Evolutionary conservation across 2,113 vertebrate species (phyloP), one percentile per base, ranked within the genome.

Genomic region (Elaphurus davidianus): DNA sequence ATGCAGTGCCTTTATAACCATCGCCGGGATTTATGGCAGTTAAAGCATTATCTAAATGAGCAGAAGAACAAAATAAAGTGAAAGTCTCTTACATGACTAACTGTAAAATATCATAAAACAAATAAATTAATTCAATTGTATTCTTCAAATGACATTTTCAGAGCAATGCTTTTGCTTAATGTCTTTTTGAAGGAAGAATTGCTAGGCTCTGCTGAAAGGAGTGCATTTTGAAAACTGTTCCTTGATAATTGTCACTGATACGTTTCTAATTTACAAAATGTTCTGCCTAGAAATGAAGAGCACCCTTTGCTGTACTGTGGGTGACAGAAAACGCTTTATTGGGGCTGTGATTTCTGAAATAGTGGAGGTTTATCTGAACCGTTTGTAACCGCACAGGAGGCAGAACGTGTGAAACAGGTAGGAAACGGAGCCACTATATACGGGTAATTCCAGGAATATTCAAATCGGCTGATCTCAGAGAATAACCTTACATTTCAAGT

Each of bases 71-170:
- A 90, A 95, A 95, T 74, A 76, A 94, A 97, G 82, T 59, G 71
- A 60, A 95, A 96, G 43, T 83, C 93, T 83, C 82, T 94, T 86
- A 91, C 83, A 96, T 50, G 93, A 91, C 88, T 90, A 55, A 98
- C 89, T 93, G 27, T 93, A 97, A 97, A 97, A 96, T 89, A 93
- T 59, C 92, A 97, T 98, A 97, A 98, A 98, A 93, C 96, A 98
- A 96, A 97, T 98, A 98, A 96, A 97, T 97, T 95, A 96, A 96
- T 98, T 98, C 96, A 82, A 86, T 74, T 74, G 94, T 89, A 47
- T 83, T 89, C 89, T 96, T 86, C 86, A 13, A 93, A 74, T 94
- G 97, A 94, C 98, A 97, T 94, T 97, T 92, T 62, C 87, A 55
- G 93, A 97, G 60, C 83, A 59, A 36, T 23, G 90, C 81, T 90